phyloP scores from a whole-genome alignment of 2,888 invertebrate genomes.

The Petrolisthes manimaculis region DNA sequence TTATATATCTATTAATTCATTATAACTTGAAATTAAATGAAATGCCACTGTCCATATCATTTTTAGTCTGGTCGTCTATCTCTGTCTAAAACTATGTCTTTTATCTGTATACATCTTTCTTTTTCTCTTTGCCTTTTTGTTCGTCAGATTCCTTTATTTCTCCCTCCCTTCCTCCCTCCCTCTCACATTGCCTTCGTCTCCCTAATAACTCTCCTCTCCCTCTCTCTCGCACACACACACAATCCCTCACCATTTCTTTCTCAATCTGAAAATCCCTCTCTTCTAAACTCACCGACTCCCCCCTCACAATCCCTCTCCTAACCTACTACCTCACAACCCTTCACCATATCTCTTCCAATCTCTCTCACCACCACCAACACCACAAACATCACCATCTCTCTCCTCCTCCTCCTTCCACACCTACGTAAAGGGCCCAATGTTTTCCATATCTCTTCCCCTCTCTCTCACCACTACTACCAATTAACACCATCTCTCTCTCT shows the following conservation, averaged over 20 bases:
- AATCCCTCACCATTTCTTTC: neutral
- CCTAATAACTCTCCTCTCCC: neutral
- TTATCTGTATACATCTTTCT: neutral
- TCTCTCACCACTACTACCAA: neutral
- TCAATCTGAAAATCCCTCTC: neutral
- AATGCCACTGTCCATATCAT: too few relatives aligned
- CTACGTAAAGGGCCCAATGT: neutral
- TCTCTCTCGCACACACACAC: constrained; percentile 3
- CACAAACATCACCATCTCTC: neutral
- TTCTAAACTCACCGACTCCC: neutral
- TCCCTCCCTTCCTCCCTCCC: constrained; percentile 19
- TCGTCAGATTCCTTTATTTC: neutral
- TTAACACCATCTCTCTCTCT: neutral
- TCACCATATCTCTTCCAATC: neutral
- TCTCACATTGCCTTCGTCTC: neutral
- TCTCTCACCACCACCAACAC: neutral
- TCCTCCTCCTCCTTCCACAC: neutral
- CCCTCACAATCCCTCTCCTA: neutral
- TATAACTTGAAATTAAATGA: too few relatives aligned
- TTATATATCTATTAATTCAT: neutral
- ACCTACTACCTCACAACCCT: neutral
- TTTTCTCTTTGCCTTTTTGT: constrained; percentile 25
- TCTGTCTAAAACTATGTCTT: neutral
- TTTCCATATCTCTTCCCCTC: neutral
- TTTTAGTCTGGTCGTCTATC: too few relatives aligned